Base-by-base conservation (phyloP, 2,888 invertebrate species). In the Argyresthia goedartella region DNA sequence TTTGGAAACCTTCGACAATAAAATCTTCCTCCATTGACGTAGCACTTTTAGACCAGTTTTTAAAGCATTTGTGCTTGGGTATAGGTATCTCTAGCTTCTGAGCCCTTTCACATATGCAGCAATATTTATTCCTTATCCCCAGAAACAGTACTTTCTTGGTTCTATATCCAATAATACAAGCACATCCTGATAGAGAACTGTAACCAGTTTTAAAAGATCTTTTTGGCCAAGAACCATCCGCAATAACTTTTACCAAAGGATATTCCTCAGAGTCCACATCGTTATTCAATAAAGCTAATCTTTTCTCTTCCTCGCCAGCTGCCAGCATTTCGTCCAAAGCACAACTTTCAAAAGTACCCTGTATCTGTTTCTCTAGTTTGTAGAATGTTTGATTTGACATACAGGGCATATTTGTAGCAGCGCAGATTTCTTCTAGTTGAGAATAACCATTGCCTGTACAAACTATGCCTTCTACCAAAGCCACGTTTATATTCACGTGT, bases 271-370 rank as follows among this genome's bases (percentile, higher is more conserved):
- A 4, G 25, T 46, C 50, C 33, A 53, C 46, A 41, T 50, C 13
- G 10, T 42, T 41, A 7, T 53, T 41, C 11, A n/a, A 3, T n/a
- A 50, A 50, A 14, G 53, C 53, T 11, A 53, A 15, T 11, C 34
- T 48, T 47, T 50, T 53, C 46, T 55, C 55, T 45, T 54, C 53
- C 33, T 48, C 10, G 10, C 53, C 52, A 8, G 48, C 52, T 52
- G 8, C 42, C 10, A 25, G 33, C 54, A 55, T 55, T 10, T 45
- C 34, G 3, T 54, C 54, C 13, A 49, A 25, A n/a, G 54, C 54
- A 52, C 14, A 34, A 13, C 52, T 50, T 51, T 54, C 34, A 42
- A 52, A 42, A 41, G 25, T 39, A 13, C 39, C 11, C 6, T 16
- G 1, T 25, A 47, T 15, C 9, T 42, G 10, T 16, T 46, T 15